These are phyloP conservation scores for Eremophila alpestris DNA, from an alignment of 2,797 vertebrate species.

Conservation along the genomic window DNA sequence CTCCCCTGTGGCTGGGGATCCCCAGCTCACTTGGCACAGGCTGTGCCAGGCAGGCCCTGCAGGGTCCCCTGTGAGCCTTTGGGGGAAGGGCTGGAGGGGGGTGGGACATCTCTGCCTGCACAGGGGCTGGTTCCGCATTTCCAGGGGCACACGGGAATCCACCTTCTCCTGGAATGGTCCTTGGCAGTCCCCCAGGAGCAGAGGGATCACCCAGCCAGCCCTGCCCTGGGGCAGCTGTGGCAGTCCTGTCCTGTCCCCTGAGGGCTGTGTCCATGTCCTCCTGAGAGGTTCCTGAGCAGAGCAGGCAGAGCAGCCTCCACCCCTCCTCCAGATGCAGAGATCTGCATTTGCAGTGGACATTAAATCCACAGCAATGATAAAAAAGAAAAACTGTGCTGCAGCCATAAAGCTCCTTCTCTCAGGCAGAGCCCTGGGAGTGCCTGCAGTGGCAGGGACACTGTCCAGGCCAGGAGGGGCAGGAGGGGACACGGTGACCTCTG, in stretches of 20 bases:
- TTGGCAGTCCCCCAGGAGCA: neutral
- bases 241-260: neutral
- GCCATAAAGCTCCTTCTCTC: neutral
- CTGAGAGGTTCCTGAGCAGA: neutral
- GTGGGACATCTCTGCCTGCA: neutral
- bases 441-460: neutral
- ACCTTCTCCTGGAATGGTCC: neutral
- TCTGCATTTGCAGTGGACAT: constrained; percentile 15
- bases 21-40: neutral
- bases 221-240: neutral
- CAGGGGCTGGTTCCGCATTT: neutral
- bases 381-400: neutral
- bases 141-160: neutral
- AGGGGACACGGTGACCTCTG: neutral
- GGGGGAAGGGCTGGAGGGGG: neutral
- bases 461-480: neutral
- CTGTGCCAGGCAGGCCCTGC: neutral
- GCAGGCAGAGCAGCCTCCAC: neutral
- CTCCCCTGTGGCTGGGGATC: neutral
- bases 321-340: neutral
- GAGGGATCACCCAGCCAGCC: neutral
- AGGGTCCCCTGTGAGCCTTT: neutral
- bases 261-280: neutral
- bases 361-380: neutral
- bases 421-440: neutral